These are phyloP conservation scores for Phylloscopus trochilus DNA, from an alignment of 2,113 vertebrate genomes.

Conservation along the genomic window DNA sequence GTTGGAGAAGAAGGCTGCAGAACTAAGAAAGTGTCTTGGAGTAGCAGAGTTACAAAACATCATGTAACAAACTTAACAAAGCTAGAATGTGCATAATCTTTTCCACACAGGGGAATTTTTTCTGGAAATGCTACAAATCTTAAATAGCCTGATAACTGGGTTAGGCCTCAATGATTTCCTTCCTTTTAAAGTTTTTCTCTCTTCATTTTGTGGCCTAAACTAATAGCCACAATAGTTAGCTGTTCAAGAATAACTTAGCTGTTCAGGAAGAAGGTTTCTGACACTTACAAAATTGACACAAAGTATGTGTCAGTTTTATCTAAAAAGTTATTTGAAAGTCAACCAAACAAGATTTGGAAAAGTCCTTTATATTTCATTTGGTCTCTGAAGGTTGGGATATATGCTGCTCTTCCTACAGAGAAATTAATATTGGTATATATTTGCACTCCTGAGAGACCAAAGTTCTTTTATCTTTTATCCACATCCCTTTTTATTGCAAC, in stretches of 20 bases:
- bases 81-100: not conserved
- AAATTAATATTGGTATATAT: not conserved
- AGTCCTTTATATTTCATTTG: not conserved
- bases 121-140: not conserved
- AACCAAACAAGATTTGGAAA: not conserved
- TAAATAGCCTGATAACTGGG: not conserved
- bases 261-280: not conserved
- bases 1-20: conserved; percentile 67
- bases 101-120: not conserved
- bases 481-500: not conserved
- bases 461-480: not conserved
- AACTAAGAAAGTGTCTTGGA: conserved; percentile 61
- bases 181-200: not conserved
- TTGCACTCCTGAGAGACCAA: not conserved
- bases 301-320: not conserved
- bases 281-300: too few species aligned
- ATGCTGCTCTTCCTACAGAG: not conserved
- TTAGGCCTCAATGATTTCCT: not conserved
- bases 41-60: not conserved
- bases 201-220: not conserved
- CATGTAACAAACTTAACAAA: not conserved
- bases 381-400: not conserved
- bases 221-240: not conserved
- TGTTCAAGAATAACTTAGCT: not conserved
- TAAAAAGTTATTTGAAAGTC: not conserved